Evolutionary conservation across 1,140 invertebrate species (phyloP).

Genomic region (Probaryconus sp.): DNA sequence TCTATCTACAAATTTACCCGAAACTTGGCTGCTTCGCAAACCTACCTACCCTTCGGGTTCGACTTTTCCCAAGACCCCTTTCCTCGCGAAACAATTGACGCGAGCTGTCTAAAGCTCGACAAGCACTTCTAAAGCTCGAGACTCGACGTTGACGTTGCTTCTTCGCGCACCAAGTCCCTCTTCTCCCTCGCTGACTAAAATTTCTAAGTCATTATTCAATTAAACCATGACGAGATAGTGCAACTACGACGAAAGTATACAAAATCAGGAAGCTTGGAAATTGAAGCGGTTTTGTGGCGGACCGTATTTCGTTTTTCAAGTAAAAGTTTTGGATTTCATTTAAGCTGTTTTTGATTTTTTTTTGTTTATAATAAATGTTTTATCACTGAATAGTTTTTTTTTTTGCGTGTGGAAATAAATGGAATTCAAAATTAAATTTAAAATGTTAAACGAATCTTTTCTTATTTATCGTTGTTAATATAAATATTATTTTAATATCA

Average conservation of each 20-base stretch:
- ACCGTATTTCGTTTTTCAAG: too few relatives aligned
- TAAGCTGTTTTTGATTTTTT: too few relatives aligned
- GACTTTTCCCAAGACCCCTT: conserved; percentile 24
- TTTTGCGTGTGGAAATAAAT: too few relatives aligned
- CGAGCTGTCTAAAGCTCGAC: conserved; percentile 7
- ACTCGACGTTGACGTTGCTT: conserved; percentile 1
- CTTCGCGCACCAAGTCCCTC: too few relatives aligned
- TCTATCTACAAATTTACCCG: conserved; percentile 68
- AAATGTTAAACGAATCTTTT: background rate
- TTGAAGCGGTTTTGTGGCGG: background rate
- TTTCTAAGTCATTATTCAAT: conserved; percentile 19
- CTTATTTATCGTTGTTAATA: conserved; percentile 26
- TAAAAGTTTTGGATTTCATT: too few relatives aligned
- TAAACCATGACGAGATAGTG: conserved; percentile 19
- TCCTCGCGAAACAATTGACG: conserved; percentile 44
- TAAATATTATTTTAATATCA: too few relatives aligned
- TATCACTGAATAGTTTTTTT: too few relatives aligned
- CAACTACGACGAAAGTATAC: background rate
- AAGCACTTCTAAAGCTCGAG: background rate
- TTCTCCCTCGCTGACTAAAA: background rate
- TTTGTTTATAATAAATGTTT: too few relatives aligned
- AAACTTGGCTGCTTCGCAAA: conserved; percentile 62
- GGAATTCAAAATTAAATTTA: too few relatives aligned
- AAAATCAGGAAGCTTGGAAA: too few relatives aligned
- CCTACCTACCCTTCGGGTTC: conserved; percentile 36